Conservation (phyloP, 2,797 vertebrate species). For the Sparus aurata region DNA sequence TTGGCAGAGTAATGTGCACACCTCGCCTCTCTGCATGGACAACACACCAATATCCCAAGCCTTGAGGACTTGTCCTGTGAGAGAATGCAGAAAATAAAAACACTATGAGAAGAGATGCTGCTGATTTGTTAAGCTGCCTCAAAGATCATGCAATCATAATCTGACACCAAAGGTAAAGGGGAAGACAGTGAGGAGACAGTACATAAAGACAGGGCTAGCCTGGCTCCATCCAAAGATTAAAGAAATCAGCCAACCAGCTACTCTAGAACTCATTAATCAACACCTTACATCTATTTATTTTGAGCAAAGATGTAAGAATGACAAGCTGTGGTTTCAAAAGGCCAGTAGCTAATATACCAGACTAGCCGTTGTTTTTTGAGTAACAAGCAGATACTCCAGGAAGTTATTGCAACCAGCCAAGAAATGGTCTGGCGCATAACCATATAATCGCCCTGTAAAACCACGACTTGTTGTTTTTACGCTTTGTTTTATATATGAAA, state of each 20-base stretch:
- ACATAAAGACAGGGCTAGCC: neutral
- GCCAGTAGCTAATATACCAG: neutral
- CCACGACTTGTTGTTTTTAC: conserved; percentile 11
- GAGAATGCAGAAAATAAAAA: conserved; percentile 35
- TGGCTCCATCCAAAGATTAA: neutral
- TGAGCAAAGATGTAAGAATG: neutral
- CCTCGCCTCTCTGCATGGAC: conserved; percentile 95
- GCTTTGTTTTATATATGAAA: conserved; percentile 3
- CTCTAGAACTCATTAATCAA: neutral
- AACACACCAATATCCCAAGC: conserved; percentile 94
- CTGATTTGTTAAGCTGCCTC: neutral
- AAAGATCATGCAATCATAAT: neutral
- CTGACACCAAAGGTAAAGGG: neutral
- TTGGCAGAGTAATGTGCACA: conserved; percentile 92
- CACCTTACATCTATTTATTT: neutral
- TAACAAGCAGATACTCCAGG: neutral
- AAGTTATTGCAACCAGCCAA: conserved; percentile 1
- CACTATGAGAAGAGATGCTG: neutral
- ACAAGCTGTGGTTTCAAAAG: neutral
- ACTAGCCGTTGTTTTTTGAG: neutral
- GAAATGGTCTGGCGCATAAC: neutral
- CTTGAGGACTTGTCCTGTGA: conserved; percentile 94
- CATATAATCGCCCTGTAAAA: neutral
- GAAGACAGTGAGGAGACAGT: neutral
- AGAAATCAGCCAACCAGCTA: neutral